phyloP scores from a whole-genome alignment of 2,797 vertebrate species.

The Anguilla pacifica region DNA sequence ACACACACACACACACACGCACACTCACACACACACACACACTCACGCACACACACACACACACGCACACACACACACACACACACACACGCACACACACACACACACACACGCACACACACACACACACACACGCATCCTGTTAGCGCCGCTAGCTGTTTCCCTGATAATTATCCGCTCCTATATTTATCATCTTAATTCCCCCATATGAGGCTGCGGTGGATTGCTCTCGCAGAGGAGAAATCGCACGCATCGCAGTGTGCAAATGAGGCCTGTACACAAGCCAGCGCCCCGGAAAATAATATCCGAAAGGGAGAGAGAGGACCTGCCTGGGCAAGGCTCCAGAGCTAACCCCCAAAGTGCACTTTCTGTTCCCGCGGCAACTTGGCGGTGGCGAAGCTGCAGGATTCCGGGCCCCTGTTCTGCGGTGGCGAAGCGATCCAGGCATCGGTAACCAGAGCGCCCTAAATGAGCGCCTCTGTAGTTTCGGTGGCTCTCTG shows the following conservation, averaged over 20 bases:
- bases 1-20: too few relatives aligned
- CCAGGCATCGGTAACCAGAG: background rate
- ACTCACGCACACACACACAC: too few relatives aligned
- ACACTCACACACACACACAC: too few relatives aligned
- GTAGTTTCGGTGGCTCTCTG: background rate
- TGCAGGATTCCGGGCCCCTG: background rate
- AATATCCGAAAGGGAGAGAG: background rate
- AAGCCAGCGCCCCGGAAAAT: background rate
- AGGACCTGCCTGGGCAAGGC: background rate
- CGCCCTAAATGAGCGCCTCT: background rate
- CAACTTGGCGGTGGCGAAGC: slow-evolving; percentile 15
- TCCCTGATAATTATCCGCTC: slow-evolving; percentile 22
- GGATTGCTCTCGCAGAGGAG: background rate
- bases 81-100: too few relatives aligned
- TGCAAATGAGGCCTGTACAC: background rate
- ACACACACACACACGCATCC: background rate
- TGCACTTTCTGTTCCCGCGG: background rate
- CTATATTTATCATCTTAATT: slow-evolving; percentile 32
- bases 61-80: too few relatives aligned
- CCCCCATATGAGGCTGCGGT: slow-evolving; percentile 15
- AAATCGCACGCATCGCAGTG: background rate
- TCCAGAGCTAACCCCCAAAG: slow-evolving; percentile 19
- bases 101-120: background rate
- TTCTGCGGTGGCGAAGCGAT: too few relatives aligned
- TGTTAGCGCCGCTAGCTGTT: slow-evolving; percentile 27